Evolutionary conservation across 2,888 invertebrate genomes (phyloP).

Genomic region (Latrodectus hesperus): DNA sequence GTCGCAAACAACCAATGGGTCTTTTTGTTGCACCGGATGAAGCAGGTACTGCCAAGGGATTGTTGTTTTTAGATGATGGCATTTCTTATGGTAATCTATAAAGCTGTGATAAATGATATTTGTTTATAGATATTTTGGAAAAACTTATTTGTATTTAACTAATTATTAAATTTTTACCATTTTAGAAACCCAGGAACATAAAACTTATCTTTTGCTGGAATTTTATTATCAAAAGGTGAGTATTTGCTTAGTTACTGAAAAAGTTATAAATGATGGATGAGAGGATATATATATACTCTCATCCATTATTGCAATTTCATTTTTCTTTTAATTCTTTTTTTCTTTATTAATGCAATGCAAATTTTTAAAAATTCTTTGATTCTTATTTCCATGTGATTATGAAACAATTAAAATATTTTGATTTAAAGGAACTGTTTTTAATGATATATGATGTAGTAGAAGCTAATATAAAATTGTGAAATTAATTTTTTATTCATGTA

Average conservation of each 20-base stretch:
- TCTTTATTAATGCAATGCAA: not conserved
- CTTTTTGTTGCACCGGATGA: constrained; percentile 72
- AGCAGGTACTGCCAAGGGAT: constrained; percentile 70
- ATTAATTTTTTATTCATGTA: too few species aligned
- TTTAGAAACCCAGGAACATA: constrained; percentile 66
- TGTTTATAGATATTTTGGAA: not conserved
- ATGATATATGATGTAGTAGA: too few species aligned
- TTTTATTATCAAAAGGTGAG: constrained; percentile 46
- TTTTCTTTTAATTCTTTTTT: not conserved
- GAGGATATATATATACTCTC: too few species aligned
- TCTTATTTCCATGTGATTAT: not conserved
- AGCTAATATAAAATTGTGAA: too few species aligned
- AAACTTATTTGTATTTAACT: not conserved
- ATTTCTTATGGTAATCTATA: constrained; percentile 70
- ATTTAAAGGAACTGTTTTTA: not conserved
- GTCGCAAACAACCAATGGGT: constrained; percentile 73
- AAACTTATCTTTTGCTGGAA: constrained; percentile 49
- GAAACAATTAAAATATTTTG: not conserved
- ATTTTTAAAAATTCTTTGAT: not conserved
- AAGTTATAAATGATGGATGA: too few species aligned
- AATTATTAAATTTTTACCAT: too few species aligned
- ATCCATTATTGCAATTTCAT: too few species aligned
- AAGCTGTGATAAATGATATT: not conserved
- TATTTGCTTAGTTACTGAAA: not conserved
- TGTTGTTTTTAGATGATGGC: constrained; percentile 73